Percentiles rank a stretch among this genome's conserved stretches.
Conservation (phyloP, 2,888 invertebrate species). For the Aleiodes testaceus region DNA sequence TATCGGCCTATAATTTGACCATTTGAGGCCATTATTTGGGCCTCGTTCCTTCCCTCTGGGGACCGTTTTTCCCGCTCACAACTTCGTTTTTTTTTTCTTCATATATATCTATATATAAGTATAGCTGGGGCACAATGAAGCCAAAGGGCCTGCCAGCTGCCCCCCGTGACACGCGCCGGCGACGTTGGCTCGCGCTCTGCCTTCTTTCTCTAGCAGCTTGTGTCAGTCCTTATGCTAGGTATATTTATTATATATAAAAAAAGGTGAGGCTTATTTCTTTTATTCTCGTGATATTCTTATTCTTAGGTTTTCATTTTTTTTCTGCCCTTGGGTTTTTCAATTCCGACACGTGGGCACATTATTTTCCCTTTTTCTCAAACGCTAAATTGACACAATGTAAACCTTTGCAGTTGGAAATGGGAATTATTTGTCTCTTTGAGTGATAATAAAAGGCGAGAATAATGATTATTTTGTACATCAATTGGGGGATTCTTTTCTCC, state of each 20-base stretch:
- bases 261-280: conserved; percentile 37
- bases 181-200: conserved; percentile 41
- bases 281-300: conserved; percentile 27
- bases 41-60: conserved; percentile 39
- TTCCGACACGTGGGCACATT: conserved; percentile 22
- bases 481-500: too few relatives aligned
- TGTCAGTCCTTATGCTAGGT: conserved; percentile 45
- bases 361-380: background rate
- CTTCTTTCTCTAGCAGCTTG: conserved; percentile 48
- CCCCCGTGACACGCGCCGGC: conserved; percentile 66
- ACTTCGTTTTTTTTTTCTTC: conserved; percentile 23
- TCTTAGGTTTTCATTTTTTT: background rate
- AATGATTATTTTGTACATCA: too few relatives aligned
- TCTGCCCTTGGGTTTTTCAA: background rate
- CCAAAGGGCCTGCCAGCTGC: conserved; percentile 57
- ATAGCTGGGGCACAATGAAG: conserved; percentile 16
- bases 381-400: too few relatives aligned
- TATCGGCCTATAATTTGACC: conserved; percentile 64
- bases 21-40: conserved; percentile 62
- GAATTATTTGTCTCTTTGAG: too few relatives aligned
- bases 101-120: conserved; percentile 18
- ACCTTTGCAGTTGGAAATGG: too few relatives aligned
- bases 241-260: conserved; percentile 43
- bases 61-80: conserved; percentile 47
- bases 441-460: too few relatives aligned